Conservation (phyloP, 2,797 vertebrate genomes). For the Nannoperca obscura region DNA sequence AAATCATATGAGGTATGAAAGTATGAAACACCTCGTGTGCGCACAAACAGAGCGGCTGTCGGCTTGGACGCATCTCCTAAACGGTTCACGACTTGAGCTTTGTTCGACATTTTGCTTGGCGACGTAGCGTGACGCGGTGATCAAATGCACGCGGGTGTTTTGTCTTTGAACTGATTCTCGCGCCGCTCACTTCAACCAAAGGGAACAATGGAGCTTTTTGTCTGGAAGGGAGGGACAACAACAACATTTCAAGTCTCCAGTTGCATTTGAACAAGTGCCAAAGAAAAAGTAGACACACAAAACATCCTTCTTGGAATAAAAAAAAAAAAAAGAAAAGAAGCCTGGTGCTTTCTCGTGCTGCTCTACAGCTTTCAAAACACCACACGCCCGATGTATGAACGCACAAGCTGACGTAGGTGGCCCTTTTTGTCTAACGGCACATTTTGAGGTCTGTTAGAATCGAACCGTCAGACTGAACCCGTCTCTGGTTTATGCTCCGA, state of each 20-base stretch:
- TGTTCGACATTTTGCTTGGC: constrained; percentile 45
- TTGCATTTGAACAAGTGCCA: constrained; percentile 17
- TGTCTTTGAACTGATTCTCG: constrained; percentile 32
- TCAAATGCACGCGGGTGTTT: constrained; percentile 4
- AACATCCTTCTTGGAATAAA: constrained; percentile 8
- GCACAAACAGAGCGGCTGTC: constrained; percentile 38
- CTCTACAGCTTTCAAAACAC: constrained; percentile 59
- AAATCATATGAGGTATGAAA: constrained; percentile 82
- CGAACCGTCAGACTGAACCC: neutral
- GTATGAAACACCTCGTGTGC: constrained; percentile 69
- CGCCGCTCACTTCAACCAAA: constrained; percentile 5
- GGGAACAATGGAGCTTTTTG: constrained; percentile 22
- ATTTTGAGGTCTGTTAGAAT: constrained; percentile 31
- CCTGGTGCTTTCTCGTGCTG: constrained; percentile 48
- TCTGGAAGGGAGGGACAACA: neutral
- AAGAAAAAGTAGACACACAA: constrained; percentile 17
- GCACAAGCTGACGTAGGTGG: constrained; percentile 22
- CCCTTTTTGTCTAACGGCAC: constrained; percentile 23
- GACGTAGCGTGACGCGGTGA: constrained; percentile 33
- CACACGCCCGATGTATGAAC: constrained; percentile 8
- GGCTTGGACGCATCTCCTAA: constrained; percentile 44
- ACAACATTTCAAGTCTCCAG: constrained; percentile 13
- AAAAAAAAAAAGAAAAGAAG: constrained; percentile 1
- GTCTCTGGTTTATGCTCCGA: constrained; percentile 33
- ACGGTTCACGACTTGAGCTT: constrained; percentile 38